Percentiles rank a stretch among this genome's conserved stretches.
These are phyloP conservation scores for Sardinella longiceps DNA, from an alignment of 2,797 vertebrate genomes.

Conservation along the genomic window DNA sequence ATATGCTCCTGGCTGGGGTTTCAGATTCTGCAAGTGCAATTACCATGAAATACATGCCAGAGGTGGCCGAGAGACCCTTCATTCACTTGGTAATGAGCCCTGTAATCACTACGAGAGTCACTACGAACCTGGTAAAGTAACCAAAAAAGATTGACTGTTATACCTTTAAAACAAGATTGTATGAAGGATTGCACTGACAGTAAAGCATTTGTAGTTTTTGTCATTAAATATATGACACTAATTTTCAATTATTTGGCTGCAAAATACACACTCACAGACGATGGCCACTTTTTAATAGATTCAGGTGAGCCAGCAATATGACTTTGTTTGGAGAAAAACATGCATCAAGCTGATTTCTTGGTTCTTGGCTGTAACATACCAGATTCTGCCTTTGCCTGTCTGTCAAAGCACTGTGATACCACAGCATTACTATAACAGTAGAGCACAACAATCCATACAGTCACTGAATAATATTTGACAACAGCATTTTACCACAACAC, in stretches of 20 bases:
- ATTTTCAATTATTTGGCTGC: not conserved
- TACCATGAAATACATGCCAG: too few species aligned
- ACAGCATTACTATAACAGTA: not conserved
- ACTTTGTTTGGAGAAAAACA: not conserved
- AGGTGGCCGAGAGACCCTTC: too few species aligned
- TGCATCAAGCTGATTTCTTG: not conserved
- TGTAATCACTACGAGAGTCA: too few species aligned
- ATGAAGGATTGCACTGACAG: not conserved
- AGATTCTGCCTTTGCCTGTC: not conserved
- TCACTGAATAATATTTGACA: not conserved
- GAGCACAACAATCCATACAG: not conserved
- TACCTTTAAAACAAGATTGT: not conserved
- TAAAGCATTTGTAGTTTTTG: not conserved
- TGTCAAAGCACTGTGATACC: not conserved
- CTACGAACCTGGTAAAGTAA: too few species aligned
- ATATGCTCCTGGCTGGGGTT: too few species aligned
- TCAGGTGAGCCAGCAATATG: not conserved
- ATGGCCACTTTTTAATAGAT: not conserved
- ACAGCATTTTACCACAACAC: not conserved
- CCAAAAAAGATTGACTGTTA: too few species aligned
- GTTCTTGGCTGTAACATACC: not conserved
- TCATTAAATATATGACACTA: not conserved
- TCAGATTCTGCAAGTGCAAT: too few species aligned
- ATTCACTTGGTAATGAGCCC: too few species aligned
- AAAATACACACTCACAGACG: not conserved